Base-by-base conservation (phyloP, 2,888 invertebrate genomes). In the Mantis religiosa region DNA sequence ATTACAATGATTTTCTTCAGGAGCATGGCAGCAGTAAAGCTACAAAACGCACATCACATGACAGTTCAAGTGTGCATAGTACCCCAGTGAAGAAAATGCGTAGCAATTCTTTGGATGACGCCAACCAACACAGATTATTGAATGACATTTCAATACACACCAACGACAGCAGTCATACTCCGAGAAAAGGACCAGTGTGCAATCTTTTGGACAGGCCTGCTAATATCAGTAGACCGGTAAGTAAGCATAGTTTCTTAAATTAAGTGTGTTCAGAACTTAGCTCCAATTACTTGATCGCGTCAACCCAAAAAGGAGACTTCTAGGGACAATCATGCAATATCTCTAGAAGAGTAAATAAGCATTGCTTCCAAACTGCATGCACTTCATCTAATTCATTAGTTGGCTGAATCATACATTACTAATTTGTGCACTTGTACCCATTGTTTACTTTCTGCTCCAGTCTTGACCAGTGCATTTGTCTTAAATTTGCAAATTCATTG, bases 141-240 rank as follows among this genome's bases (percentile, higher is more conserved):
- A 87, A 87, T 25, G 88, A 95, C 94, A 94, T 94, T 91, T 93
- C 92, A 91, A 91, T 92, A 89, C 41, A 82, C 83, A 93, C 93
- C 92, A 93, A 92, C 91, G 95, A 94, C 92, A 92, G 28, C 82
- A 90, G 90, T 34, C 91, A 91, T 89, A 91, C 91, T 84, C 92
- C 92, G 12, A 87, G 90, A 90, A 93, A 93, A 91, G 91, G 94
- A 91, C 92, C 94, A 92, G 94, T 95, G 92, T 94, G 94, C 89
- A 94, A 94, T 89, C 91, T 97, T 91, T 93, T 97, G 91, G 95
- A 96, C 91, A 94, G 96, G 90, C 96, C 97, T 0, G 94, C 96
- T 15, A 95, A 95, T 91, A 95, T 96, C 89, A 93, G 95, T 91
- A 94, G 95, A 93, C 96, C 96, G 91, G 97, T 97, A 93, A 96